Conservation (phyloP, 2,888 invertebrate species). For the Agrochola lychnidis region DNA sequence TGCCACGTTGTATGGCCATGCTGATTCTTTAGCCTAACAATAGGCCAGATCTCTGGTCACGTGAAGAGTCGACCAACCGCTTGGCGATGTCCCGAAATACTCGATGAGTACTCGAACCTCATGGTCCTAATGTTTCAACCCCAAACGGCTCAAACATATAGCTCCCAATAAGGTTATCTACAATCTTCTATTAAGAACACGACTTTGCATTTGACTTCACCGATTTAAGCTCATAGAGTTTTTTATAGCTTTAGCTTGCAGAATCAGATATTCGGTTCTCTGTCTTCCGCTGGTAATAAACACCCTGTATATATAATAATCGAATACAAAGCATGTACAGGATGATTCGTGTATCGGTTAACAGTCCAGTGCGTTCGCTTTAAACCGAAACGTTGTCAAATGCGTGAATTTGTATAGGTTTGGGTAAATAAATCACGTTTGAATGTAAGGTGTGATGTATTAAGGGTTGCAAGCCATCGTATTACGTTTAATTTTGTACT, state of each 20-base stretch:
- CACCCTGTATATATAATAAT: slow-evolving; percentile 37
- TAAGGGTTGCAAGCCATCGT: background rate
- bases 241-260: slow-evolving; percentile 42
- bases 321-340: slow-evolving; percentile 55
- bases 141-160: too few relatives aligned
- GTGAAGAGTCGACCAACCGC: too few relatives aligned
- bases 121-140: too few relatives aligned
- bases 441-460: slow-evolving; percentile 7
- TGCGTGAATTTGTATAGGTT: slow-evolving; percentile 35
- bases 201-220: slow-evolving; percentile 28
- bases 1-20: too few relatives aligned
- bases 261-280: slow-evolving; percentile 42
- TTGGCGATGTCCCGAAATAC: too few relatives aligned
- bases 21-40: too few relatives aligned
- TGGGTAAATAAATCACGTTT: slow-evolving; percentile 37
- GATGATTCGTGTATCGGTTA: slow-evolving; percentile 56
- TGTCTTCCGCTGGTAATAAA: slow-evolving; percentile 36
- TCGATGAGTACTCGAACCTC: too few relatives aligned
- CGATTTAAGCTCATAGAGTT: slow-evolving; percentile 20
- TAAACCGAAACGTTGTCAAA: slow-evolving; percentile 36
- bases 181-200: background rate
- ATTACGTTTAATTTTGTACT: background rate
- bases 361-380: slow-evolving; percentile 53
- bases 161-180: too few relatives aligned
- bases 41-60: too few relatives aligned